A percentile compares a stretch with the other conserved stretches of the same genome.
phyloP scores from a whole-genome alignment of 1,140 invertebrate species.

The Bactericera cockerelli region DNA sequence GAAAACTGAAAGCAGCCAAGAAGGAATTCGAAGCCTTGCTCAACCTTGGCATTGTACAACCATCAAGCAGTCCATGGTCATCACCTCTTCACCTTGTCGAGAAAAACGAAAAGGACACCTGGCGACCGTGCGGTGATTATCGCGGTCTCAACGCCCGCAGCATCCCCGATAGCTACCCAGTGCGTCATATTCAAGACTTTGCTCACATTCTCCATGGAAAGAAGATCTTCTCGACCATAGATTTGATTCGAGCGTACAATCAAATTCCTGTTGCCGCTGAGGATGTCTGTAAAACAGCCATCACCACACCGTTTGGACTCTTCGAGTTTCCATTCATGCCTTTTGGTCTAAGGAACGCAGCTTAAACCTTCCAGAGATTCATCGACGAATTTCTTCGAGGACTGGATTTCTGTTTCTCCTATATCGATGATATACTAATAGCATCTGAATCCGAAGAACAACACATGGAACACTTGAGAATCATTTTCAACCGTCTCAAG shows the following conservation, averaged over 20 bases:
- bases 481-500: constrained; percentile 21
- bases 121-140: too few species aligned
- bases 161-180: constrained; percentile 30
- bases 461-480: constrained; percentile 16
- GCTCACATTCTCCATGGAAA: constrained; percentile 27
- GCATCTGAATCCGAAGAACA: constrained; percentile 22
- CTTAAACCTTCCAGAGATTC: constrained; percentile 32
- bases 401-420: constrained; percentile 25
- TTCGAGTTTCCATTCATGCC: constrained; percentile 26
- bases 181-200: constrained; percentile 26
- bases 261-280: constrained; percentile 27
- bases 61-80: neutral
- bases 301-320: constrained; percentile 17
- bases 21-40: constrained; percentile 26
- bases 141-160: too few species aligned
- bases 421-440: constrained; percentile 28
- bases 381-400: constrained; percentile 31
- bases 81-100: neutral
- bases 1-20: constrained; percentile 21
- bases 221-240: constrained; percentile 31
- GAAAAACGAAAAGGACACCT: too few species aligned
- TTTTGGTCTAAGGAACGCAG: constrained; percentile 28
- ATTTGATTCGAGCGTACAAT: constrained; percentile 33
- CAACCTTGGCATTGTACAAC: neutral
- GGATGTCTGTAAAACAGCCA: constrained; percentile 28